Percentiles rank a stretch among this genome's conserved stretches.
Conservation (phyloP, 2,888 invertebrate species). For the Caenorhabditis drosophilae region DNA sequence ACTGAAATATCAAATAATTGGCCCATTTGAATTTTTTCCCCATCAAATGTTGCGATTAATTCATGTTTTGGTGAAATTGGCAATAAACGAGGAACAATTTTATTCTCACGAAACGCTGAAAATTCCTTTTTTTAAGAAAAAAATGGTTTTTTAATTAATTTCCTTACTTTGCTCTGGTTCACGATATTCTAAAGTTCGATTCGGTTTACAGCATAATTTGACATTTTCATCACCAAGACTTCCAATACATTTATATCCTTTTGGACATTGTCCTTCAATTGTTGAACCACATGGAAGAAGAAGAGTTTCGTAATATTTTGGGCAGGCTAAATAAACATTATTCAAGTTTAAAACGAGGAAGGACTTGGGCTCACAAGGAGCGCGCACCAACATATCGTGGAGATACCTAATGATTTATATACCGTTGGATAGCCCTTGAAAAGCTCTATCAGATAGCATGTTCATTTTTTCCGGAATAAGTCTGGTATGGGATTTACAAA, state of each 20-base stretch:
- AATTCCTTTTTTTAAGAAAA: not conserved
- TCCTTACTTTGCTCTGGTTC: conserved; percentile 46
- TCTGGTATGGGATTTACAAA: no score
- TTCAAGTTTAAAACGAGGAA: not conserved
- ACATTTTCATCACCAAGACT: conserved; percentile 29
- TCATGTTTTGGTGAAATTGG: conserved; percentile 35
- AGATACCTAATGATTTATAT: no score
- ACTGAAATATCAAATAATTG: conserved; percentile 37
- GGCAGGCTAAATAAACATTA: conserved; percentile 36
- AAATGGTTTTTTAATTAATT: not conserved
- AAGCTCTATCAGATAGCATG: no score
- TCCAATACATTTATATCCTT: conserved; percentile 39
- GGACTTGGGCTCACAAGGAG: not conserved
- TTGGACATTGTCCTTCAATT: conserved; percentile 36
- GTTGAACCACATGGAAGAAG: conserved; percentile 37
- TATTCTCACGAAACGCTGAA: conserved; percentile 51
- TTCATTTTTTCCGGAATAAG: no score
- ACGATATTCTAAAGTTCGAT: conserved; percentile 30
- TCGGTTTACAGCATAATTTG: conserved; percentile 46
- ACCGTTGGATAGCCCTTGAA: no score
- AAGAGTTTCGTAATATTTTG: conserved; percentile 47
- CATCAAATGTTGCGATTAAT: conserved; percentile 33
- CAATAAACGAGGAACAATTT: conserved; percentile 42
- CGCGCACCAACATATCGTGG: no score
- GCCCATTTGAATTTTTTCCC: conserved; percentile 34